phyloP scores from a whole-genome alignment of 2,113 vertebrate species.

The Phalacrocorax carbo region DNA sequence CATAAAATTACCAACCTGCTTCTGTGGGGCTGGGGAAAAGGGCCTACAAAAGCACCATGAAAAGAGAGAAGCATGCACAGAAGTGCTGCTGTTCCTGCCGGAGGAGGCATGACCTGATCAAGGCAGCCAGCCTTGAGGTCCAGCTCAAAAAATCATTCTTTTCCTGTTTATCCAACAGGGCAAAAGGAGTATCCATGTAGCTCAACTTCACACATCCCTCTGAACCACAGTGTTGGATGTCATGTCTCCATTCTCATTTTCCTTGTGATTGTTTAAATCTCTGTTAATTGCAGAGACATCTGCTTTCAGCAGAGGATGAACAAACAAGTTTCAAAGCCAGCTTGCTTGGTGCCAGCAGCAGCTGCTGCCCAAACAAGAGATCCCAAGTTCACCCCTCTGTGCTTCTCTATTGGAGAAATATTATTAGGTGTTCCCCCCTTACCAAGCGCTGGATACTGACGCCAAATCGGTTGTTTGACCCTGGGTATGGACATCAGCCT shows the following conservation, averaged over 20 bases:
- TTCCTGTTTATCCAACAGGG: not conserved
- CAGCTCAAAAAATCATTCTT: not conserved
- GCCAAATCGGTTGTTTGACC: not conserved
- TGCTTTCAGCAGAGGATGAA: conserved; percentile 11
- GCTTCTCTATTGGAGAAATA: not conserved
- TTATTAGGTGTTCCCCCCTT: not conserved
- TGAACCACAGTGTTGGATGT: not conserved
- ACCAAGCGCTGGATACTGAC: not conserved
- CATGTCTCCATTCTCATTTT: not conserved
- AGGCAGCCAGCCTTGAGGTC: not conserved
- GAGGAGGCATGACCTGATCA: not conserved
- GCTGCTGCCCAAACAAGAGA: conserved; percentile 6
- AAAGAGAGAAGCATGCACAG: not conserved
- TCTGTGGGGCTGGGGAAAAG: not conserved
- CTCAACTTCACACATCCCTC: not conserved
- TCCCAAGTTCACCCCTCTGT: not conserved
- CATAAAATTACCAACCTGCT: not conserved
- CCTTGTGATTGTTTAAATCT: not conserved
- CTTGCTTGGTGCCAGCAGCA: not conserved
- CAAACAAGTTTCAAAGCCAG: not conserved
- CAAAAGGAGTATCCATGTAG: not conserved
- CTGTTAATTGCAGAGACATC: conserved; percentile 2
- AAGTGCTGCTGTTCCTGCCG: not conserved
- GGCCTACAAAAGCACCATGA: not conserved
- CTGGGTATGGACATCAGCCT: not conserved